Percentiles rank a stretch among this genome's conserved stretches.
Evolutionary conservation across 2,113 vertebrate genomes (phyloP).

Genomic region (Onychorhynchus coronatus): DNA sequence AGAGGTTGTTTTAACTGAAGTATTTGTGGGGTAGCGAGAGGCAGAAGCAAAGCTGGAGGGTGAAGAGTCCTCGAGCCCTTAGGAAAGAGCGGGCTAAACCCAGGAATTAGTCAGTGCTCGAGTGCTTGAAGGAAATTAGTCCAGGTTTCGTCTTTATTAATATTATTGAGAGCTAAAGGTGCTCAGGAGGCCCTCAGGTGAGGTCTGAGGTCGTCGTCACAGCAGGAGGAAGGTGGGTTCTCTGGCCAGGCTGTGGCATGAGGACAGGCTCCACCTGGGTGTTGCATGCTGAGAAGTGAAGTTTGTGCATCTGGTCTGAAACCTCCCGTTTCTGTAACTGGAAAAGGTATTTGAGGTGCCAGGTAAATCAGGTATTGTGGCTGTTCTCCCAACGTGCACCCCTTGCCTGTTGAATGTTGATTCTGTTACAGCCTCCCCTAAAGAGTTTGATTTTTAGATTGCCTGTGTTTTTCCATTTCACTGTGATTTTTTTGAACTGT

Average conservation of each 20-base stretch:
- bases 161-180: neutral
- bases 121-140: neutral
- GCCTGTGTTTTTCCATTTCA: neutral
- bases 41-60: neutral
- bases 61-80: neutral
- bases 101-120: neutral
- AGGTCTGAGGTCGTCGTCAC: neutral
- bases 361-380: neutral
- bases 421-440: neutral
- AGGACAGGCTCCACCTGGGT: neutral
- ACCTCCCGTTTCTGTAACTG: neutral
- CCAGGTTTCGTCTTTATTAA: neutral
- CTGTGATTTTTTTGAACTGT: neutral
- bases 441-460: neutral
- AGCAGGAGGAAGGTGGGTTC: neutral
- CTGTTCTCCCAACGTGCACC: neutral
- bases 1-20: rapidly evolving
- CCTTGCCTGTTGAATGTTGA: neutral
- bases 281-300: neutral
- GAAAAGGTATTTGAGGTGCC: neutral
- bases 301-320: neutral
- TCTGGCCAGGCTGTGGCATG: neutral
- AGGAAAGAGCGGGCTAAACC: rapidly evolving
- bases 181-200: neutral
- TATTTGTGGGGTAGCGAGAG: neutral